These are phyloP conservation scores for Baccha elongata DNA, from an alignment of 2,888 invertebrate genomes.

Conservation along the genomic window DNA sequence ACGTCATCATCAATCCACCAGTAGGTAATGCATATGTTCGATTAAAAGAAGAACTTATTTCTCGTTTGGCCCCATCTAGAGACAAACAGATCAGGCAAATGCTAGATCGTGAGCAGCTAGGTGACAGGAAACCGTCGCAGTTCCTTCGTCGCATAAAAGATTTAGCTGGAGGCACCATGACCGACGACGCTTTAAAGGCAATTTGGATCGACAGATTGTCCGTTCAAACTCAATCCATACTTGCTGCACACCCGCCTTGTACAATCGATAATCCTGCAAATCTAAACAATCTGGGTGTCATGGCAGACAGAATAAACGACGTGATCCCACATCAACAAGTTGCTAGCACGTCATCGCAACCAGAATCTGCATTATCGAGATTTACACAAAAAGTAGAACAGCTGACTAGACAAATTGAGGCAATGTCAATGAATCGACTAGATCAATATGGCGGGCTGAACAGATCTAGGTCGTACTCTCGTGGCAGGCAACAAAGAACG, in stretches of 20 bases:
- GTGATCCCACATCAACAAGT: constrained; percentile 13
- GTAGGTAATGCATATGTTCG: constrained; percentile 7
- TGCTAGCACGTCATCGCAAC: constrained; percentile 1
- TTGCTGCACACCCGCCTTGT: constrained; percentile 6
- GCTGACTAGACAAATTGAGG: constrained; percentile 2
- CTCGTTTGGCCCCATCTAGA: constrained; percentile 34
- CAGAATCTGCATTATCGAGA: not conserved
- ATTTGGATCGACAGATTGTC: constrained; percentile 19
- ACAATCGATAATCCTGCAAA: not conserved
- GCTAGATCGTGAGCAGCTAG: constrained; percentile 11
- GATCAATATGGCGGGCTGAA: not conserved
- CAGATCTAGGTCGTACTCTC: not conserved
- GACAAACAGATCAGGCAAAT: constrained; percentile 26
- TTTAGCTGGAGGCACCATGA: constrained; percentile 22
- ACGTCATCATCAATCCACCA: constrained; percentile 9
- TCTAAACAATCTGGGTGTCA: constrained; percentile 8
- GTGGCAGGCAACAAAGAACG: not conserved
- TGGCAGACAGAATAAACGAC: constrained; percentile 24
- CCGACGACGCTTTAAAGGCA: constrained; percentile 23
- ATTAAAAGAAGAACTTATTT: constrained; percentile 5
- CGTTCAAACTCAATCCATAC: constrained; percentile 8
- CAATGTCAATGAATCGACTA: not conserved
- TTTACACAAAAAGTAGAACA: not conserved
- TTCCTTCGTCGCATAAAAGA: constrained; percentile 14
- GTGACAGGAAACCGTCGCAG: constrained; percentile 19